phyloP scores from a whole-genome alignment of 2,888 invertebrate species.

The Andrena trimmerana region DNA sequence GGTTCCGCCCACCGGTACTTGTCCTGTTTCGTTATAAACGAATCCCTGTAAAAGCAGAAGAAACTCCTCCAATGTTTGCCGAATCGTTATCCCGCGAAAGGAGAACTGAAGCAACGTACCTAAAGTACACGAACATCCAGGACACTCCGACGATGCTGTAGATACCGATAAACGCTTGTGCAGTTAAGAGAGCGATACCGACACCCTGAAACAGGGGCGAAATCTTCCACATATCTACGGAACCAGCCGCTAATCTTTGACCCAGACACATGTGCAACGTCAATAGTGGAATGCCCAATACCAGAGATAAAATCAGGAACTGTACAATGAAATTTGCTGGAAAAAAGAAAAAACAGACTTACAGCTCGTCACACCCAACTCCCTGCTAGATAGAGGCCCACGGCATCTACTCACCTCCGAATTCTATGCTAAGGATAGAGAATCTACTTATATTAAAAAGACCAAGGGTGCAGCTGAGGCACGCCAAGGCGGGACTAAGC shows the following conservation, averaged over 20 bases:
- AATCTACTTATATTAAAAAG: slow-evolving; percentile 95
- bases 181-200: slow-evolving; percentile 92
- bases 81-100: background rate
- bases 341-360: slow-evolving; percentile 75
- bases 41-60: slow-evolving; percentile 86
- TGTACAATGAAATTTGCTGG: slow-evolving; percentile 94
- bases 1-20: slow-evolving; percentile 93
- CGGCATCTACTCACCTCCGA: slow-evolving; percentile 88
- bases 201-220: slow-evolving; percentile 97
- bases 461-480: slow-evolving; percentile 94
- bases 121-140: slow-evolving; percentile 95
- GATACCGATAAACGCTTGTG: slow-evolving; percentile 93
- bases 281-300: slow-evolving; percentile 94
- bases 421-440: slow-evolving; percentile 94
- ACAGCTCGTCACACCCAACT: background rate
- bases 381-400: no score
- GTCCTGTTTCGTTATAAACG: slow-evolving; percentile 93
- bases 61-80: background rate
- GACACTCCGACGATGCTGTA: slow-evolving; percentile 96
- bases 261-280: slow-evolving; percentile 94
- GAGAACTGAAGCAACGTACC: slow-evolving; percentile 68
- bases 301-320: slow-evolving; percentile 92
- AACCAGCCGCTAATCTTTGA: slow-evolving; percentile 93
- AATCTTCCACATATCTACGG: slow-evolving; percentile 97
- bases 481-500: slow-evolving; percentile 92